These are phyloP conservation scores for Campylorhamphus procurvoides DNA, from an alignment of 2,113 vertebrate species.

Conservation along the genomic window DNA sequence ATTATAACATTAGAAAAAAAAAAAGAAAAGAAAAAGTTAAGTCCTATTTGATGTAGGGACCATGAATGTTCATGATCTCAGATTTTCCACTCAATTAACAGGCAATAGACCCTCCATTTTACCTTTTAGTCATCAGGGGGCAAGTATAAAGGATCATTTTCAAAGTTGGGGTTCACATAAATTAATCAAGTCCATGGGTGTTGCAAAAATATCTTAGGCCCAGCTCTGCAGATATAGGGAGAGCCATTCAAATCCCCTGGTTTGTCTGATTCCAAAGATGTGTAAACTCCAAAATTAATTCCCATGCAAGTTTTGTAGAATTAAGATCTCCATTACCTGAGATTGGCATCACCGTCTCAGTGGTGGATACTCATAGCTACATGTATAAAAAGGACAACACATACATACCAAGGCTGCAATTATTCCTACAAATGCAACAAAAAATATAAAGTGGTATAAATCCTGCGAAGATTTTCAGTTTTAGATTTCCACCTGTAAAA, in stretches of 20 bases:
- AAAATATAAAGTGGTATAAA: neutral
- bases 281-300: neutral
- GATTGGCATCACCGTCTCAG: neutral
- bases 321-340: neutral
- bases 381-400: neutral
- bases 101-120: too few relatives aligned
- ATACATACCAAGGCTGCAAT: neutral
- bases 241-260: neutral
- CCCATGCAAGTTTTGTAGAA: neutral
- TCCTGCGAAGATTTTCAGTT: neutral
- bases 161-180: neutral
- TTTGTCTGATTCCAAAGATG: neutral
- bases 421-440: neutral
- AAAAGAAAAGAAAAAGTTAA: neutral
- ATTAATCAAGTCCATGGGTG: neutral
- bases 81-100: neutral
- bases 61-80: neutral
- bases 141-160: neutral
- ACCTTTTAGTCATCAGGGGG: neutral
- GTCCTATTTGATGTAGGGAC: neutral
- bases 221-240: neutral
- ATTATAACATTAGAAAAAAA: neutral
- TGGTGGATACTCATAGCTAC: neutral
- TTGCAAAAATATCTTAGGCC: neutral
- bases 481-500: neutral